A percentile compares a stretch with the other conserved stretches of the same genome.
Evolutionary conservation across 2,888 invertebrate species (phyloP).

Genomic region (Perdita meconis): DNA sequence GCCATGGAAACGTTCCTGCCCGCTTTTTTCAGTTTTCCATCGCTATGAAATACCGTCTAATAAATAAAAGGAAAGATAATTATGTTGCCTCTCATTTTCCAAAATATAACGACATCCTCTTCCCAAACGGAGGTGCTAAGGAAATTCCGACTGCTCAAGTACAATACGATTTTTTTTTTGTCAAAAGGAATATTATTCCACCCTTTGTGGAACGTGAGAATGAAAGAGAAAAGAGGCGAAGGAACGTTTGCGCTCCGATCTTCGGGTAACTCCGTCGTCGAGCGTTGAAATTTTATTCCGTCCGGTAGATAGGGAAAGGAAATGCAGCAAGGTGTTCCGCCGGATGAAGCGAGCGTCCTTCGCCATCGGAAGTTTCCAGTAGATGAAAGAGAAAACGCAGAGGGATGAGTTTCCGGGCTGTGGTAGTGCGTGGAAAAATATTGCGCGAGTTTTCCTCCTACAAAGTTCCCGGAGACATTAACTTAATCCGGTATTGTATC

Average conservation of each 20-base stretch:
- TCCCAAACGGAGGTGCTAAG: not conserved
- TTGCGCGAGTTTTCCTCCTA: not conserved
- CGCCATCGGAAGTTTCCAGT: constrained; percentile 6
- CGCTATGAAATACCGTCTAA: too few relatives aligned
- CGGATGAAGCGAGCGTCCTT: constrained; percentile 13
- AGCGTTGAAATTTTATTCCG: constrained; percentile 9
- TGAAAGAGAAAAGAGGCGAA: not conserved
- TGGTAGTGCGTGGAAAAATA: constrained; percentile 20
- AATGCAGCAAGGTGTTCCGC: not conserved
- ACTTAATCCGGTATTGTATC: constrained; percentile 15
- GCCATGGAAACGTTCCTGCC: too few relatives aligned
- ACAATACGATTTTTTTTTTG: constrained; percentile 4
- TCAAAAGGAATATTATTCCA: not conserved
- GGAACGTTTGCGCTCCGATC: constrained; percentile 3
- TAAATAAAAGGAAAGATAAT: too few relatives aligned
- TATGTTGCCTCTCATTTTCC: too few relatives aligned
- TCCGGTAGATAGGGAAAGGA: constrained; percentile 4
- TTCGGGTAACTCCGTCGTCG: not conserved
- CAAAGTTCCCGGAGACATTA: not conserved
- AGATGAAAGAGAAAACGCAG: constrained; percentile 19
- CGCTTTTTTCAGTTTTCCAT: not conserved
- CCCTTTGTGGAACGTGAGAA: constrained; percentile 1
- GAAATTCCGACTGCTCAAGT: not conserved
- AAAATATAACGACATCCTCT: not conserved
- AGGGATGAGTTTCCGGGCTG: constrained; percentile 10